Conservation (phyloP, 2,888 invertebrate species). For the Dryobota labecula region DNA sequence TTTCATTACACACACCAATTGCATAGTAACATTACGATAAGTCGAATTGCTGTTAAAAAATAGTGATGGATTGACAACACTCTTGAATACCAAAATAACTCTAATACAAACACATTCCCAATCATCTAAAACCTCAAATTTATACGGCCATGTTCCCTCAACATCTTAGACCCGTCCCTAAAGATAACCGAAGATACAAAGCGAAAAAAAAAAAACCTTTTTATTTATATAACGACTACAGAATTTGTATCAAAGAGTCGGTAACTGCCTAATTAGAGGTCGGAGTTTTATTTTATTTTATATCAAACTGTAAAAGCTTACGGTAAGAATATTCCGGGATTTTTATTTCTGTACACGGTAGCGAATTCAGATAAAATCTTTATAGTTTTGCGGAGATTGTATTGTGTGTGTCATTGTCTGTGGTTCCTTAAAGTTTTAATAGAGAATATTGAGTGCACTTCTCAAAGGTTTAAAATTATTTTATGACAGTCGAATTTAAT, state of each 20-base stretch:
- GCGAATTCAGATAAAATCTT: constrained; percentile 61
- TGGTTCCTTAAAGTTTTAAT: constrained; percentile 16
- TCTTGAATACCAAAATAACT: background rate
- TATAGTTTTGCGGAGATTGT: constrained; percentile 54
- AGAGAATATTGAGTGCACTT: constrained; percentile 14
- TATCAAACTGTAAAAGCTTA: constrained; percentile 64
- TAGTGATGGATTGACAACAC: background rate
- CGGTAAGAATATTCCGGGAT: constrained; percentile 52
- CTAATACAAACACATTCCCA: constrained; percentile 12
- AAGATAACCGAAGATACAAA: constrained; percentile 56
- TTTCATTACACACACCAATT: background rate
- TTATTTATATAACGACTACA: constrained; percentile 67
- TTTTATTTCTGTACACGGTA: constrained; percentile 65
- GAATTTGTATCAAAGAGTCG: constrained; percentile 73
- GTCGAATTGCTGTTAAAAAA: background rate
- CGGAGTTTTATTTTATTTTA: constrained; percentile 63
- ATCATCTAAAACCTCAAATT: constrained; percentile 47
- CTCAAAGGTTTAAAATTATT: constrained; percentile 23
- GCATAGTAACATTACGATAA: background rate
- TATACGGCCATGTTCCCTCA: constrained; percentile 39
- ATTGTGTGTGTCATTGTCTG: constrained; percentile 41
- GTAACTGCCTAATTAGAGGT: constrained; percentile 74
- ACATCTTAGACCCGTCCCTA: constrained; percentile 57
- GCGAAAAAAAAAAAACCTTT: constrained; percentile 30
- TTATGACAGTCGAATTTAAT: background rate